Evolutionary conservation across 2,888 invertebrate genomes (phyloP).

Genomic region (Rosalia funebris): DNA sequence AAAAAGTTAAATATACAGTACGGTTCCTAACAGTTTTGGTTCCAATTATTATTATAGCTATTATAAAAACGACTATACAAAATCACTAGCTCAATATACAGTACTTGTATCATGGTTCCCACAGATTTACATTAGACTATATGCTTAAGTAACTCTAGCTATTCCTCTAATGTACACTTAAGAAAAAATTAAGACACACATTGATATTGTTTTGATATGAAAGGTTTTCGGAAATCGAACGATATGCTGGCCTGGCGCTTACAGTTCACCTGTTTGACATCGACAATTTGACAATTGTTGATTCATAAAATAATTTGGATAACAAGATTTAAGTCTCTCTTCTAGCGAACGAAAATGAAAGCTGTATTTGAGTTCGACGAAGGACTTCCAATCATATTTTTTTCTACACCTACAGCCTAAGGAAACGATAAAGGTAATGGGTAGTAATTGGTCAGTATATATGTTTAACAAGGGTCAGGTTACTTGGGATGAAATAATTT

Average conservation of each 20-base stretch:
- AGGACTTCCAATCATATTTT: no score
- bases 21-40: constrained; percentile 39
- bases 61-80: constrained; percentile 58
- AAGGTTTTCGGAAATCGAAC: constrained; percentile 1
- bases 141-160: constrained; percentile 30
- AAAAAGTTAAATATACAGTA: constrained; percentile 16
- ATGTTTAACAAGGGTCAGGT: no score
- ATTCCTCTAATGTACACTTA: constrained; percentile 21
- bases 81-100: constrained; percentile 52
- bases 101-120: constrained; percentile 51
- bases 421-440: no score
- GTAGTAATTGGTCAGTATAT: no score
- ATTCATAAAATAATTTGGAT: no score
- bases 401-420: no score
- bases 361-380: no score
- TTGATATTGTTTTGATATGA: constrained; percentile 37
- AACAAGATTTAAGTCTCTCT: no score
- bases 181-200: constrained; percentile 47
- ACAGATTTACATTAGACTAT: constrained; percentile 33
- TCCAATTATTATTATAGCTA: constrained; percentile 50
- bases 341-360: no score
- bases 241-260: constrained; percentile 19
- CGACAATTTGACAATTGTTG: no score
- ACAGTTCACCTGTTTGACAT: no score
- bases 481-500: no score